Conservation (phyloP, 30 jellyfish, hydroid and myxozoan species). For the Hydra vulgaris region DNA sequence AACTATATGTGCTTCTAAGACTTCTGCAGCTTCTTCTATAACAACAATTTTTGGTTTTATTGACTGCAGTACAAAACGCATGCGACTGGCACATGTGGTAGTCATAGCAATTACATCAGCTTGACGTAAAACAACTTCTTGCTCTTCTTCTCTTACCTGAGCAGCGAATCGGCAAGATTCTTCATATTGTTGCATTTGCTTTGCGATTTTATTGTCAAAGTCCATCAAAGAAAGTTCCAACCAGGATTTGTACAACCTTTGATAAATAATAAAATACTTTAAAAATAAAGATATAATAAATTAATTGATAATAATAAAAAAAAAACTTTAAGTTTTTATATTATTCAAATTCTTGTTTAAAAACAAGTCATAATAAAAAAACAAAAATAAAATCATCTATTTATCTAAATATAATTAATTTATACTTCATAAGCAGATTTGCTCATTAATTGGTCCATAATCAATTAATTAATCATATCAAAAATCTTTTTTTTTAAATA, state of each 20-base stretch:
- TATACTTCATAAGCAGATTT: too few species aligned
- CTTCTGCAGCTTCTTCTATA: slow-evolving; percentile 96
- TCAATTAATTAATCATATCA: too few species aligned
- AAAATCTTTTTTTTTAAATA: too few species aligned
- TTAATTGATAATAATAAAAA: neutral
- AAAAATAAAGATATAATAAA: neutral
- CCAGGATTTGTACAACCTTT: slow-evolving; percentile 42
- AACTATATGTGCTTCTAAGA: slow-evolving; percentile 80
- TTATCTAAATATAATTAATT: too few species aligned
- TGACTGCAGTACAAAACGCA: slow-evolving; percentile 22
- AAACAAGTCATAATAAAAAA: neutral
- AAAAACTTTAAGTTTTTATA: neutral
- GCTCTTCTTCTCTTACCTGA: slow-evolving; percentile 41
- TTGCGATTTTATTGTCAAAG: slow-evolving; percentile 18
- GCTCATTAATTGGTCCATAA: too few species aligned
- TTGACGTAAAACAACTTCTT: slow-evolving; percentile 28
- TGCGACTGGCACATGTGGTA: slow-evolving; percentile 71
- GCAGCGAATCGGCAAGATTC: slow-evolving; percentile 39
- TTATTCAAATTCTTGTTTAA: neutral
- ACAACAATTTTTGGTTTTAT: slow-evolving; percentile 56
- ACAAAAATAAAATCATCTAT: too few species aligned
- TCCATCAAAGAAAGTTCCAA: slow-evolving; percentile 16
- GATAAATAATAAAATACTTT: neutral
- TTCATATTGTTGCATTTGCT: slow-evolving; percentile 34
- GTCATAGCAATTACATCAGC: slow-evolving; percentile 75